Evolutionary conservation across 2,797 vertebrate species (phyloP).

Genomic region (Platyrinchus mystaceus): DNA sequence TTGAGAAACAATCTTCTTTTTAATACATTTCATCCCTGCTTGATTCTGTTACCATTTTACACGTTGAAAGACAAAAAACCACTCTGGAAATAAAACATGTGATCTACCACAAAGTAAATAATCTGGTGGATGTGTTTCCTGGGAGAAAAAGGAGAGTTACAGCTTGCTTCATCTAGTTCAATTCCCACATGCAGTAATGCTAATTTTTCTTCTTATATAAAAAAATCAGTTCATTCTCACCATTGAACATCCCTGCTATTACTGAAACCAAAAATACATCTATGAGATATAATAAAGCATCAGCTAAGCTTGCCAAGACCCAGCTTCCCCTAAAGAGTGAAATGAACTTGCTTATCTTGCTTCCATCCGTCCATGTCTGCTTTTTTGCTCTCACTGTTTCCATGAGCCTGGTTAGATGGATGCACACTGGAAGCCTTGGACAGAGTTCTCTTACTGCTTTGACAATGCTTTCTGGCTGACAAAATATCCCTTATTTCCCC

Average conservation of each 20-base stretch:
- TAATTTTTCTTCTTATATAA: neutral
- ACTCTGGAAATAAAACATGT: neutral
- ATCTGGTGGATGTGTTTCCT: neutral
- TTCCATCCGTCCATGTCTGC: neutral
- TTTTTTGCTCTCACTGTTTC: neutral
- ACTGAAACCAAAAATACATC: neutral
- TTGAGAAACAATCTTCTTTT: neutral
- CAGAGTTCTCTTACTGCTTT: neutral
- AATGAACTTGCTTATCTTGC: neutral
- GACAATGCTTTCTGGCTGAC: neutral
- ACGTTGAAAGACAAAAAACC: neutral
- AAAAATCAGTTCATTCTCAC: neutral
- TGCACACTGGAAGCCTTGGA: neutral
- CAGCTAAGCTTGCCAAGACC: neutral
- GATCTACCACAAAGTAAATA: neutral
- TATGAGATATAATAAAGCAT: neutral
- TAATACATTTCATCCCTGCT: neutral
- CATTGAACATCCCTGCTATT: neutral
- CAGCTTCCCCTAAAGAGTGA: neutral
- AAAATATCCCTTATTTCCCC: neutral
- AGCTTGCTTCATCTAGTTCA: neutral
- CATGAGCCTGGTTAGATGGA: neutral
- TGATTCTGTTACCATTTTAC: neutral
- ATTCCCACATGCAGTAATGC: neutral
- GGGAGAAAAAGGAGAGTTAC: neutral